Conservation (phyloP, 2,797 vertebrate genomes). For the Typhlichthys subterraneus region DNA sequence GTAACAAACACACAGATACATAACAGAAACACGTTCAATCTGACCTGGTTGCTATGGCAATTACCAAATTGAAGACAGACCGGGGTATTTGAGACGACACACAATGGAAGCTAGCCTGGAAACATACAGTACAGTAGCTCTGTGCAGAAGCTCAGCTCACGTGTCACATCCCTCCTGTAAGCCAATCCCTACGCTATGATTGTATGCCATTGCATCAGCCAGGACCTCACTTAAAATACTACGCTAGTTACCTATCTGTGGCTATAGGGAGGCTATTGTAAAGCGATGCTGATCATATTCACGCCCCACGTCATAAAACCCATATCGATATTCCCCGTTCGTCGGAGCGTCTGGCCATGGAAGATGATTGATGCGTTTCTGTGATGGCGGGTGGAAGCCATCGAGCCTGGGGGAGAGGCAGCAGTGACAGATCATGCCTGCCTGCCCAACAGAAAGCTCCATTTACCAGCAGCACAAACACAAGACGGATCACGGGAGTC, state of each 20-base stretch:
- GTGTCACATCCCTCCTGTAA: background rate
- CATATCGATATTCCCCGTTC: conserved; percentile 68
- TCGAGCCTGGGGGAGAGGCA: conserved; percentile 54
- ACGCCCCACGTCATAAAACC: conserved; percentile 59
- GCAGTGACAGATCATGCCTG: conserved; percentile 52
- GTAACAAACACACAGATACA: too few relatives aligned
- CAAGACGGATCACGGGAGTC: conserved; percentile 53
- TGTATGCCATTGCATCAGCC: conserved; percentile 33
- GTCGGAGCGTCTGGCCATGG: conserved; percentile 59
- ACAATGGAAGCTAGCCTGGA: background rate
- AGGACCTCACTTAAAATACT: background rate
- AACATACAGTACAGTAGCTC: background rate
- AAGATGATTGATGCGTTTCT: conserved; percentile 72
- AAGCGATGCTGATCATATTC: conserved; percentile 60
- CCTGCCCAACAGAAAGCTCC: conserved; percentile 48
- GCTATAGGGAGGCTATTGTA: conserved; percentile 45
- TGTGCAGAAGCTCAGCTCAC: background rate
- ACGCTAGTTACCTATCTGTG: conserved; percentile 22
- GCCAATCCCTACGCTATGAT: conserved; percentile 21
- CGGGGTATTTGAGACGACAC: background rate
- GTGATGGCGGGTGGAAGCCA: conserved; percentile 50
- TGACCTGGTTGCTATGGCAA: background rate
- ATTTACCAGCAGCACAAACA: conserved; percentile 62
- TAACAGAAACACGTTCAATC: too few relatives aligned
- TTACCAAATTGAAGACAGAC: background rate